Evolutionary conservation across 2,888 invertebrate species (phyloP), one percentile per base, ranked within the genome.

Genomic region (Dryocosmus kuriphilus): DNA sequence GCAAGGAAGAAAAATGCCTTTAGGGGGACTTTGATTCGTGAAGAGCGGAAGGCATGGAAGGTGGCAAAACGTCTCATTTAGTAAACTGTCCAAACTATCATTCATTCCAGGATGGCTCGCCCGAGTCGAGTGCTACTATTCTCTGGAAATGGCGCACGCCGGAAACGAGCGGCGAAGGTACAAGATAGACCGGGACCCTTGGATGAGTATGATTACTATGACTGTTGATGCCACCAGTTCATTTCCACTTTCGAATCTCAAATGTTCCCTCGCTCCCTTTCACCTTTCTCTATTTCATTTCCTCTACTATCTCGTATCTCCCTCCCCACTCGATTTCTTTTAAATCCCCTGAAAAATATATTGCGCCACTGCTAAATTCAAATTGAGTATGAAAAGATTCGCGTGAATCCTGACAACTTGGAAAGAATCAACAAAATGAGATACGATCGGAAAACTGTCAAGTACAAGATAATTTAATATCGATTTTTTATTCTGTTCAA

Each of bases 51-150:
- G 67, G 27, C 19, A 19, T 19, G 14, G 46, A 46, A 67, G 27
- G 65, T n/a, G 32, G 76, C 32, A 71, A 76, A 78, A 77, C 85
- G 83, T 88, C 88, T 86, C 86, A 87, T 87, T 88, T 86, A 86
- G 83, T 85, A 85, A 88, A 83, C 88, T 87, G 87, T 87, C 87
- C 83, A 85, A 88, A 88, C 88, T 88, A 87, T 89, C 87, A 86
- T 89, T 89, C 87, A 86, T 89, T 87, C 41, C 41, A 24, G 19
- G 27, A 67, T 41, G 46, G 41, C 67, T 86, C 83, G 84, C 82
- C 82, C 84, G 83, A 85, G 85, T 84, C 86, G 85, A 89, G 88
- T 87, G 86, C 84, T 27, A 83, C 87, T 85, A 88, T 89, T 89
- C 88, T 89, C 88, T 88, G 87, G 85, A 84, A 88, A 87, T 85